phyloP scores from a whole-genome alignment of 1,140 invertebrate species.

The Hyles euphorbiae region DNA sequence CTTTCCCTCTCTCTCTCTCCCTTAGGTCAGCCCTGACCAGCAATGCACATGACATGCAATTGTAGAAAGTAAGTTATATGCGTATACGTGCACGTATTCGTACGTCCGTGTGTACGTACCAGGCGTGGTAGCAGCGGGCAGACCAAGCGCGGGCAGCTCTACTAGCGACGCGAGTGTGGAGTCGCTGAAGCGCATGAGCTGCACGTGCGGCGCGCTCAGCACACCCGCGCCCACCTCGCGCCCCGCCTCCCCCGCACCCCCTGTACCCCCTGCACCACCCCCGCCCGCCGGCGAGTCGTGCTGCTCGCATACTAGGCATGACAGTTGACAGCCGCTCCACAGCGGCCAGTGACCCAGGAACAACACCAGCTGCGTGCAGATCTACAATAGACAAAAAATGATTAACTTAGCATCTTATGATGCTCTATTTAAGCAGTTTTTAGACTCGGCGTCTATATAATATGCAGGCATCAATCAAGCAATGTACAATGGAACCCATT shows the following conservation, averaged over 20 bases:
- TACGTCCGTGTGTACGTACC: slow-evolving; percentile 54
- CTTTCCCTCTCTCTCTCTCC: no score
- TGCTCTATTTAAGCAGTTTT: background rate
- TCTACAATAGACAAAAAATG: slow-evolving; percentile 56
- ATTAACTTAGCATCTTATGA: background rate
- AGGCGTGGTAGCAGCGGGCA: slow-evolving; percentile 87
- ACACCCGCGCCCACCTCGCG: slow-evolving; percentile 86
- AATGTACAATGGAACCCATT: no score
- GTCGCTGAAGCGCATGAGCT: slow-evolving; percentile 91
- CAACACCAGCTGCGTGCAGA: slow-evolving; percentile 91
- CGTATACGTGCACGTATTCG: no score
- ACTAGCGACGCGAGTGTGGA: slow-evolving; percentile 92
- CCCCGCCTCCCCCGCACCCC: no score
- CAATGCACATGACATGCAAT: no score
- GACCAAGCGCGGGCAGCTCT: slow-evolving; percentile 91
- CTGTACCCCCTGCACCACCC: no score
- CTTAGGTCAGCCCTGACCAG: no score
- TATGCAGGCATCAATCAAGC: no score
- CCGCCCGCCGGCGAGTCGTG: slow-evolving; percentile 88
- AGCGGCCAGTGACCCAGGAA: slow-evolving; percentile 95
- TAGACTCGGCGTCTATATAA: no score
- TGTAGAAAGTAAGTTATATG: no score
- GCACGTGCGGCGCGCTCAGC: slow-evolving; percentile 91
- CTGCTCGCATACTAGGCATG: slow-evolving; percentile 92
- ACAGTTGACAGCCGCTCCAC: slow-evolving; percentile 76